Evolutionary conservation across 2,888 invertebrate genomes (phyloP), one percentile per base, ranked within the genome.

Genomic region (Platycheirus albimanus): DNA sequence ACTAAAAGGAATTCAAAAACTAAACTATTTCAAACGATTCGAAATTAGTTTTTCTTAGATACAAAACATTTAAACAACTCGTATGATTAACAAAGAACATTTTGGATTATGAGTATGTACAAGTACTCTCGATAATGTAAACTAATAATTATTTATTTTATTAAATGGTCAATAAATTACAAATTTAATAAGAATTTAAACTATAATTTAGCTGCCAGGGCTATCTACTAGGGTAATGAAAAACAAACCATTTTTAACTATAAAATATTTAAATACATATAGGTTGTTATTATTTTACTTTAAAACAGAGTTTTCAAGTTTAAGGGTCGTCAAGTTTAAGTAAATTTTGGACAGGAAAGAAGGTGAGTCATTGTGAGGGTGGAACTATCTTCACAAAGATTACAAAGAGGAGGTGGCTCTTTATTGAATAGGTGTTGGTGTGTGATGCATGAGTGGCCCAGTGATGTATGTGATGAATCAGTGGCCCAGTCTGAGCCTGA

Each of bases 361-460:
- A n/a, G n/a, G n/a, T n/a, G n/a, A n/a, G n/a, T n/a, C n/a, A n/a
- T n/a, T n/a, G n/a, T 54, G 52, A 11, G 45, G 17, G 15, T 66
- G 3, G 52, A 24, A 17, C 30, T 38, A 24, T 52, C 51, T 5
- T 41, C 66, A 6, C 51, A 66, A n/a, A 69, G 54, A 45, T 54
- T 28, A 19, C 54, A 45, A 6, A 30, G 17, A n/a, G 52, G 2
- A 17, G 45, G 33, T 19, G 33, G 1, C 20, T 17, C 33, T 41
- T 54, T 54, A 13, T 52, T 54, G 15, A 56, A 33, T 19, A 69
- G 43, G 17, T 69, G 54, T 54, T 69, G n/a, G 20, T 69, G 67
- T 8, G 54, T 69, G 7, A 64, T 64, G 36, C 49, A 47, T 8
- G 67, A 45, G 4, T 66, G 66, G 6, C 66, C 38, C 10, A 41